phyloP scores from a whole-genome alignment of 1,140 invertebrate species.

The Diabrotica virgifera region DNA sequence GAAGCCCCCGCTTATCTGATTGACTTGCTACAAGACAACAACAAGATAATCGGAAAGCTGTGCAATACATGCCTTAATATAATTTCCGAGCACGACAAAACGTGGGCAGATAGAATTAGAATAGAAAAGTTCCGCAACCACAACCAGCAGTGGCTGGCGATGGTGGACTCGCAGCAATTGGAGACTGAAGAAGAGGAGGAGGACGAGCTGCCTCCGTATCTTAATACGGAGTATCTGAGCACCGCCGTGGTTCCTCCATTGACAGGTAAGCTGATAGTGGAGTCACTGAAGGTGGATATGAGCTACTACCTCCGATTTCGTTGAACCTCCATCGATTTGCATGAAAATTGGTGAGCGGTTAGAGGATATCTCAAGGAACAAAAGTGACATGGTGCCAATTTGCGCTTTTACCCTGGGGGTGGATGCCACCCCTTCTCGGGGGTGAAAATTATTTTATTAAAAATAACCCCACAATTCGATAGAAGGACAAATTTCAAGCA shows the following conservation, averaged over 20 bases:
- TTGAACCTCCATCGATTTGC: no score
- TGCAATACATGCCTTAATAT: conserved; percentile 90
- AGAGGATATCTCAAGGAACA: no score
- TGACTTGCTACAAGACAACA: conserved; percentile 97
- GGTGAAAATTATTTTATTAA: no score
- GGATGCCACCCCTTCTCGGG: no score
- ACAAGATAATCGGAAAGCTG: conserved; percentile 86
- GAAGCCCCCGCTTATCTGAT: conserved; percentile 94
- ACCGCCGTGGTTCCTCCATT: conserved; percentile 62
- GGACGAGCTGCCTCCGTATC: conserved; percentile 66
- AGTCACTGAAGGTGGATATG: no score
- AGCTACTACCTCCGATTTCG: no score
- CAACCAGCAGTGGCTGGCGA: conserved; percentile 96
- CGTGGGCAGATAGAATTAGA: conserved; percentile 90
- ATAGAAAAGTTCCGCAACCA: conserved; percentile 94
- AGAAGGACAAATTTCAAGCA: no score
- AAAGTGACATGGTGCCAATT: no score
- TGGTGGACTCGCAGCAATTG: conserved; percentile 65
- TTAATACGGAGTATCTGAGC: conserved; percentile 69
- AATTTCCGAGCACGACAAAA: conserved; percentile 83
- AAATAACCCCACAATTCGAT: no score
- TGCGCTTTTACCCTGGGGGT: no score
- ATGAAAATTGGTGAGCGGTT: no score
- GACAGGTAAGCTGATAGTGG: conserved; percentile 58
- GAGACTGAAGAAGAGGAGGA: conserved; percentile 60